phyloP scores from a whole-genome alignment of 2,888 invertebrate species.

The Trilocha varians region DNA sequence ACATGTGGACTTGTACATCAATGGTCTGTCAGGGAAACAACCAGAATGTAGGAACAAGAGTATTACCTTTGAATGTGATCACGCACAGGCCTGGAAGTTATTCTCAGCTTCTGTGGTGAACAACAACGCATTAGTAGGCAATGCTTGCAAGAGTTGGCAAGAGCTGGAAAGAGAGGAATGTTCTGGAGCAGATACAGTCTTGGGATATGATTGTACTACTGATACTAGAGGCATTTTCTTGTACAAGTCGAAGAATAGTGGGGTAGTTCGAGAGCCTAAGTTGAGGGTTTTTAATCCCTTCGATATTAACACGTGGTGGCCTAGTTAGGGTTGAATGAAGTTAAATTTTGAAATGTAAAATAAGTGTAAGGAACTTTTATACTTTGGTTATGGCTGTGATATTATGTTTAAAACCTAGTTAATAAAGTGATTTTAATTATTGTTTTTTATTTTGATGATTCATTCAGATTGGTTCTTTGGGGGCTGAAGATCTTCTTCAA shows the following conservation, averaged over 20 bases:
- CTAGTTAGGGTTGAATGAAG: constrained; percentile 5
- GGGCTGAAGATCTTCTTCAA: too few relatives aligned
- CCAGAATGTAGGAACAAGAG: constrained; percentile 43
- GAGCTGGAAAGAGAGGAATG: constrained; percentile 34
- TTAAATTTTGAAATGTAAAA: too few relatives aligned
- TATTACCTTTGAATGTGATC: constrained; percentile 51
- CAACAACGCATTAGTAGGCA: constrained; percentile 26
- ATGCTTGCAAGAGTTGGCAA: constrained; percentile 35
- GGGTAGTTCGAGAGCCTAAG: constrained; percentile 13
- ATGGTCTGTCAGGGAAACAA: constrained; percentile 45
- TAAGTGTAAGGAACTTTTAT: too few relatives aligned
- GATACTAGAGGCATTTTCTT: constrained; percentile 37
- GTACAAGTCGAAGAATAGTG: constrained; percentile 29
- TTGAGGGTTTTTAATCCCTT: constrained; percentile 34
- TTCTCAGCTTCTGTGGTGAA: constrained; percentile 39
- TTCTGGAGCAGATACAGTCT: constrained; percentile 28
- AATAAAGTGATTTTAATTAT: too few relatives aligned
- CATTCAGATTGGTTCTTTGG: too few relatives aligned
- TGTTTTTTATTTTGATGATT: too few relatives aligned
- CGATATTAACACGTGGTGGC: constrained; percentile 20
- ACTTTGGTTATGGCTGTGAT: too few relatives aligned
- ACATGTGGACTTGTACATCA: constrained; percentile 55
- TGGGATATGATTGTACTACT: constrained; percentile 38
- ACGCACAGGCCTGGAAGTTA: constrained; percentile 49
- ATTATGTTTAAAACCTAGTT: too few relatives aligned